A percentile compares a stretch with the other conserved stretches of the same genome.
Evolutionary conservation across 2,113 vertebrate genomes (phyloP).

Genomic region (Deroptyus accipitrinus): DNA sequence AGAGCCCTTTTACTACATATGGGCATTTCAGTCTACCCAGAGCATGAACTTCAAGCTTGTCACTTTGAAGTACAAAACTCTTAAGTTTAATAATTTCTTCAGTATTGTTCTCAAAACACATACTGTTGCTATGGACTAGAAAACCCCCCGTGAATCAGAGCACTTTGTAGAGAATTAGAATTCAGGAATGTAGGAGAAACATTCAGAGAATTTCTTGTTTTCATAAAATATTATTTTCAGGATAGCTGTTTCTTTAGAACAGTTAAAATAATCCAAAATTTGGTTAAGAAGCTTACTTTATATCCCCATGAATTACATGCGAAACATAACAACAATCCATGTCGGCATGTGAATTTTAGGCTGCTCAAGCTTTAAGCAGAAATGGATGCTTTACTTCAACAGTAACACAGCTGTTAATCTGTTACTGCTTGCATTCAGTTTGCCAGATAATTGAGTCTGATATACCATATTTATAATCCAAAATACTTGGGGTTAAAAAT

Average conservation of each 20-base stretch:
- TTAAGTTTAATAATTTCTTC: not conserved
- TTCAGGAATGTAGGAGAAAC: not conserved
- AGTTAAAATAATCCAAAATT: not conserved
- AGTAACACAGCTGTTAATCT: not conserved
- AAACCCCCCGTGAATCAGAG: not conserved
- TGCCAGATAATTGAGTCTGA: not conserved
- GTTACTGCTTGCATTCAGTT: not conserved
- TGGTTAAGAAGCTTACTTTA: not conserved
- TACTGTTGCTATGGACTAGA: not conserved
- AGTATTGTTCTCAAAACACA: not conserved
- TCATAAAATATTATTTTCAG: not conserved
- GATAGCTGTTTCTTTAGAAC: not conserved
- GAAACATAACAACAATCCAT: not conserved
- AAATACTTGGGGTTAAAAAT: conserved; percentile 8
- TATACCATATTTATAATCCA: not conserved
- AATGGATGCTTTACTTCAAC: not conserved
- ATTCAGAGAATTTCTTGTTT: not conserved
- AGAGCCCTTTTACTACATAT: not conserved
- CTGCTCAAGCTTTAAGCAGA: not conserved
- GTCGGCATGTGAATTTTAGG: not conserved
- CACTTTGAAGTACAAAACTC: not conserved
- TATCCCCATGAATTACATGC: not conserved
- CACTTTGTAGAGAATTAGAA: not conserved
- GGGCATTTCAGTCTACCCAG: not conserved
- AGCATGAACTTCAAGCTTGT: not conserved